Percentiles rank a stretch among this genome's conserved stretches.
Conservation (phyloP, 2,888 invertebrate species). For the Mallateleia sp. region DNA sequence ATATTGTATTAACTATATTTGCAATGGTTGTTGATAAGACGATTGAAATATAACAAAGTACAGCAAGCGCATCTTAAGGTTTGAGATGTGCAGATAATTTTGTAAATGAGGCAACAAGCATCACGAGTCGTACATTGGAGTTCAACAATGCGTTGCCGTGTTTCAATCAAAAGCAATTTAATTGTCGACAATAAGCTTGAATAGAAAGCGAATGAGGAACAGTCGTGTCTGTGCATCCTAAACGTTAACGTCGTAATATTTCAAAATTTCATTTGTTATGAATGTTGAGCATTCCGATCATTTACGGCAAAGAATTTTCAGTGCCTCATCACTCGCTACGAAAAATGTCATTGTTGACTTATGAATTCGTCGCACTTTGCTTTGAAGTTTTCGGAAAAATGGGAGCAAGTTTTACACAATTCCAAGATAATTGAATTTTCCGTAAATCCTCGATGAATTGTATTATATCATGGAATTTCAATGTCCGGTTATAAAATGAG, state of each 20-base stretch:
- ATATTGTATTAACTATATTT: too few species aligned
- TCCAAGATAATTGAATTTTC: too few species aligned
- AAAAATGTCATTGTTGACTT: constrained; percentile 48
- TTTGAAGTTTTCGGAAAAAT: too few species aligned
- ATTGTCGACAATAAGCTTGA: constrained; percentile 65
- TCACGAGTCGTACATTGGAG: constrained; percentile 48
- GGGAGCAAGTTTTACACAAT: too few species aligned
- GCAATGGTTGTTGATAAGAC: constrained; percentile 23
- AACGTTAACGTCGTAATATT: constrained; percentile 50
- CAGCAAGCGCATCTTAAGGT: constrained; percentile 35
- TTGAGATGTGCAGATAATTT: constrained; percentile 47
- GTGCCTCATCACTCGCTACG: constrained; percentile 48
- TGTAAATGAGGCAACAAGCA: constrained; percentile 47
- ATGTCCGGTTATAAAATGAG: too few species aligned
- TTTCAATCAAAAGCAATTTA: constrained; percentile 69
- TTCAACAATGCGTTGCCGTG: constrained; percentile 60
- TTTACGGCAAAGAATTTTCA: constrained; percentile 37
- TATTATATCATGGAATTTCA: too few species aligned
- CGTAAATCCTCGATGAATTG: too few species aligned
- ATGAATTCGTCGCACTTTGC: too few species aligned
- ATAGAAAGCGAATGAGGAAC: constrained; percentile 51
- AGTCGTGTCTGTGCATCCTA: constrained; percentile 32
- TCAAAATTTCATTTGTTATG: constrained; percentile 61
- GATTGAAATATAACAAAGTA: constrained; percentile 8
- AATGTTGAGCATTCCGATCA: constrained; percentile 36